A percentile compares a stretch with the other conserved stretches of the same genome.
Evolutionary conservation across 2,888 invertebrate genomes (phyloP).

Genomic region (Dasypogon diadema): DNA sequence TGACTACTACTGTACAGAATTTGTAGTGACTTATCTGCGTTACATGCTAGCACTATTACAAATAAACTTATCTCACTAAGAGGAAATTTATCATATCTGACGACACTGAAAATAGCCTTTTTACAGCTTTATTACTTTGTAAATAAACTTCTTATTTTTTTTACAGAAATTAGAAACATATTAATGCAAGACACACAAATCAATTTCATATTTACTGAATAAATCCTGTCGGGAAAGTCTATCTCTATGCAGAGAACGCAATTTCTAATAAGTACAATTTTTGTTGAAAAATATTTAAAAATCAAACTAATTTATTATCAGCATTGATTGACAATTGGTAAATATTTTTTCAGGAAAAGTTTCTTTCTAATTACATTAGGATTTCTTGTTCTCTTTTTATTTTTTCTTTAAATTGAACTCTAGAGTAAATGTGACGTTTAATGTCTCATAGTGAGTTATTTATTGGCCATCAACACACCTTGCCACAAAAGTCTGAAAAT

Average conservation of each 20-base stretch:
- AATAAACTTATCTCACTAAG: constrained; percentile 5
- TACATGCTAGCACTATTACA: neutral
- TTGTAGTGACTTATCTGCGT: neutral
- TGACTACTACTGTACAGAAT: constrained; percentile 22
- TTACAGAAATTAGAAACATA: neutral
- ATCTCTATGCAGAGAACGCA: neutral
- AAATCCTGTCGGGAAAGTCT: neutral
- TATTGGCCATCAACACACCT: constrained; percentile 62
- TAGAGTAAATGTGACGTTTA: constrained; percentile 2
- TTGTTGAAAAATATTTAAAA: neutral
- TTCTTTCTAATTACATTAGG: constrained; percentile 25
- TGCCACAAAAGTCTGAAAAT: constrained; percentile 64
- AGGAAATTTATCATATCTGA: constrained; percentile 20
- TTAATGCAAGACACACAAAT: neutral
- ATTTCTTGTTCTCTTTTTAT: constrained; percentile 14
- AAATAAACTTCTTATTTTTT: neutral
- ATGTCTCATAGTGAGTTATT: neutral
- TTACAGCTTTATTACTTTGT: constrained; percentile 26
- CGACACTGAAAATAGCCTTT: constrained; percentile 31
- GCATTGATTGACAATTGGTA: constrained; percentile 44
- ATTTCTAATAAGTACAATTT: constrained; percentile 2
- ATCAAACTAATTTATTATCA: constrained; percentile 26
- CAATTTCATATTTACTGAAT: neutral
- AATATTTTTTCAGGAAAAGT: neutral
- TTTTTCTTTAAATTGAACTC: constrained; percentile 21